These are phyloP conservation scores for Siniperca chuatsi DNA, from an alignment of 2,113 vertebrate species.

Conservation along the genomic window DNA sequence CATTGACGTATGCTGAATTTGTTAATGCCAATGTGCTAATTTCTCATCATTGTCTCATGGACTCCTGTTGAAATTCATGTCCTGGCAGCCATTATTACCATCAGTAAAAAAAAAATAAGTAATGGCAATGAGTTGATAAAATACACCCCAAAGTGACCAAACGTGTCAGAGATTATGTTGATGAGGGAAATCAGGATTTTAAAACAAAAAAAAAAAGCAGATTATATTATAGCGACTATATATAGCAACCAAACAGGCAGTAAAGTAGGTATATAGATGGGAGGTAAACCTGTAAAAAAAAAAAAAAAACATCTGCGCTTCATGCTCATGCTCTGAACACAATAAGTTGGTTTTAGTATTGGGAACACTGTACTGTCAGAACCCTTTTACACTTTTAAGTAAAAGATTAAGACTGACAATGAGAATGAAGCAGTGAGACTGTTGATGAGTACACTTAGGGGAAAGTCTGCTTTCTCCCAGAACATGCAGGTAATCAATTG, in stretches of 20 bases:
- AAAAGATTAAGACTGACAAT: background rate
- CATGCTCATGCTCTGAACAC: background rate
- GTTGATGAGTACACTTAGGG: background rate
- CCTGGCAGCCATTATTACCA: background rate
- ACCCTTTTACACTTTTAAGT: background rate
- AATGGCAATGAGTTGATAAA: background rate
- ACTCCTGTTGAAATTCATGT: background rate
- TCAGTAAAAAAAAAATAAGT: background rate
- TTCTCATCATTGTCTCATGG: background rate
- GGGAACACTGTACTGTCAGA: background rate
- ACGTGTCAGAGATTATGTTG: background rate
- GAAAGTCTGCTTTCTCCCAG: constrained; percentile 1
- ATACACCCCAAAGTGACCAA: background rate
- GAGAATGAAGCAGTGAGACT: background rate
- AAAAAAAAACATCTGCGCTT: background rate
- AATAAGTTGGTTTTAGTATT: background rate
- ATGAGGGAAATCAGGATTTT: background rate
- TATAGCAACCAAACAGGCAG: background rate
- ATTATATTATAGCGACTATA: background rate
- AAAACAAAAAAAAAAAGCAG: too few relatives aligned
- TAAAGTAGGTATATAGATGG: background rate
- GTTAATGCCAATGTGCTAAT: background rate
- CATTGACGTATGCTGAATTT: background rate
- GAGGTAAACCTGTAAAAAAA: background rate
- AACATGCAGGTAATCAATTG: constrained; percentile 4